Conservation (phyloP, 2,113 vertebrate genomes). For the Nansenia antarctica region DNA sequence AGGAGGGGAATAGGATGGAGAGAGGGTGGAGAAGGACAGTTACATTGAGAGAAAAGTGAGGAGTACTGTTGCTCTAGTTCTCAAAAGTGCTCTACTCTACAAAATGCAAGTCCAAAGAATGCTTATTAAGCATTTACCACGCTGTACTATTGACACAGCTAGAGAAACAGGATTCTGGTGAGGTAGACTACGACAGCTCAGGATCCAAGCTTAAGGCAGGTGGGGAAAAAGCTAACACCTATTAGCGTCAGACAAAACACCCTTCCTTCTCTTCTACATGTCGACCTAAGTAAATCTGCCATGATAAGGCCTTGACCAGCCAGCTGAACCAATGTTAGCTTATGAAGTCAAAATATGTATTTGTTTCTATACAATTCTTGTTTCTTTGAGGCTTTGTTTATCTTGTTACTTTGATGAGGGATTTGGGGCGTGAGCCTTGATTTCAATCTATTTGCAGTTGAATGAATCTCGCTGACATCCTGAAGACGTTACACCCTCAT, state of each 20-base stretch:
- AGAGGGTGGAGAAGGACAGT: no score
- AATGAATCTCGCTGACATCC: no score
- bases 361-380: not conserved
- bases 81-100: not conserved
- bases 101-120: not conserved
- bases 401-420: no score
- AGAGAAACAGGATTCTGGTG: not conserved
- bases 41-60: slow-evolving; percentile 2
- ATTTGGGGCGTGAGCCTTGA: no score
- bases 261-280: not conserved
- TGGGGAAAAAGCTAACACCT: slow-evolving; percentile 1
- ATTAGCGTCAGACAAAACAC: slow-evolving; percentile 12
- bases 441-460: no score
- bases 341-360: no score
- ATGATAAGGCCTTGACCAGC: slow-evolving; percentile 11
- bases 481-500: no score
- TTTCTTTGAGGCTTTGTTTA: not conserved
- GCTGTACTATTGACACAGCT: slow-evolving; percentile 18
- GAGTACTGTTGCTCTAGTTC: not conserved
- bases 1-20: not conserved
- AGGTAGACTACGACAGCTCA: slow-evolving; percentile 1
- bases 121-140: slow-evolving; percentile 1
- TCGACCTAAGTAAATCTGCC: not conserved
- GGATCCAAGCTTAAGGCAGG: slow-evolving; percentile 2
- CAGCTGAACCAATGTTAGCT: not conserved